A percentile compares a stretch with the other conserved stretches of the same genome.
phyloP scores from a whole-genome alignment of 2,113 vertebrate genomes.

The Eptesicus fuscus region DNA sequence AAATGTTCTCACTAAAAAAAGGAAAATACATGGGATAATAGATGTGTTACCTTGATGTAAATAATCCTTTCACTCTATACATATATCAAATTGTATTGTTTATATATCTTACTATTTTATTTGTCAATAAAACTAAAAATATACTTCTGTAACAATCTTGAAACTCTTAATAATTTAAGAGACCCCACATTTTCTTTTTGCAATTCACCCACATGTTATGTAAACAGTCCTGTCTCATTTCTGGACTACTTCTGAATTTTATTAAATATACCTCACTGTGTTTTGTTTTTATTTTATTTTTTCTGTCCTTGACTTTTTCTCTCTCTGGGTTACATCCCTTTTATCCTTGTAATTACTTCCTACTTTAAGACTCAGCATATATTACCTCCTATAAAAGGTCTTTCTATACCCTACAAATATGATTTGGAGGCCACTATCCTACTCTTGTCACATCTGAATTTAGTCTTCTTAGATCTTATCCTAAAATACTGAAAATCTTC shows the following conservation, averaged over 20 bases:
- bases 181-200: neutral
- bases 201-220: neutral
- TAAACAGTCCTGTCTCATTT: neutral
- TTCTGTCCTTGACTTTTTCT: neutral
- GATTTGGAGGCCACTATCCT: neutral
- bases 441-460: neutral
- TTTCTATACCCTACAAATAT: neutral
- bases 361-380: neutral
- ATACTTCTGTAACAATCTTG: neutral
- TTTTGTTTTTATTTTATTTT: neutral
- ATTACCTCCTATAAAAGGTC: neutral
- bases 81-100: neutral
- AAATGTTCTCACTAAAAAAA: neutral
- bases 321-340: neutral
- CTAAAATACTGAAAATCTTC: neutral
- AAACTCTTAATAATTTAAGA: neutral
- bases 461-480: neutral
- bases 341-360: neutral
- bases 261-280: neutral
- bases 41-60: no score
- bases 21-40: neutral
- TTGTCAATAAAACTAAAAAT: neutral
- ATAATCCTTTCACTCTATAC: neutral
- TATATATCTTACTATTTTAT: neutral
- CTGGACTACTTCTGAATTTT: neutral